phyloP scores from a whole-genome alignment of 2,888 invertebrate species.

The Macrosoma leucophasiata region DNA sequence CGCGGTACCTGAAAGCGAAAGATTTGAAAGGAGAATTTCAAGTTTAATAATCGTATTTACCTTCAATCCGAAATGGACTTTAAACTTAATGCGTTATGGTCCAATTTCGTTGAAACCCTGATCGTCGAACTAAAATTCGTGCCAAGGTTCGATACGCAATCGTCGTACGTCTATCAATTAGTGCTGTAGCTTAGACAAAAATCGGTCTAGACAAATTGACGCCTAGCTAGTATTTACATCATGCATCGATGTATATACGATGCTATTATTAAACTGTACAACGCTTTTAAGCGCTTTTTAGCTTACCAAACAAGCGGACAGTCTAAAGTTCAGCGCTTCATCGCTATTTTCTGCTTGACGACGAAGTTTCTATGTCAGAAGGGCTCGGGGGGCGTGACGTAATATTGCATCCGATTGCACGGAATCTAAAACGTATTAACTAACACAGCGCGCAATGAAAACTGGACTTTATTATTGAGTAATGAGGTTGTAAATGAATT shows the following conservation, averaged over 20 bases:
- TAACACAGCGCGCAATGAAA: conserved; percentile 16
- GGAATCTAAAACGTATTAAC: conserved; percentile 30
- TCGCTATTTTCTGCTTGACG: conserved; percentile 48
- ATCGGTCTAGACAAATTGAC: conserved; percentile 44
- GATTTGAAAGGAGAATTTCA: no score
- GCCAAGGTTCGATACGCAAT: conserved; percentile 43
- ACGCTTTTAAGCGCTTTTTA: conserved; percentile 21
- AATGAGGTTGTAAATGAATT: conserved; percentile 30
- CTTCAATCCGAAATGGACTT: no score
- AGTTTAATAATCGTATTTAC: no score
- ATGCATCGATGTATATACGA: conserved; percentile 24
- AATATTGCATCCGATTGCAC: conserved; percentile 47
- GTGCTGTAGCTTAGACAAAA: conserved; percentile 24
- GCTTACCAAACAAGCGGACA: conserved; percentile 10
- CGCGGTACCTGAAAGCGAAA: no score
- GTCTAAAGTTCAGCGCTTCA: conserved; percentile 18
- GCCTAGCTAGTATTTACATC: conserved; percentile 28
- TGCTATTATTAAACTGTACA: conserved; percentile 24
- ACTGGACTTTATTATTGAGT: conserved; percentile 26
- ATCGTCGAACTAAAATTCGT: conserved; percentile 31
- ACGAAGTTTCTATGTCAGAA: conserved; percentile 55
- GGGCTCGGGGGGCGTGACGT: conserved; percentile 55
- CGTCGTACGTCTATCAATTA: no score
- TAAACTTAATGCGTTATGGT: no score
- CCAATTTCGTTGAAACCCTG: conserved; percentile 37